These are phyloP conservation scores for Gallinago media DNA, from an alignment of 2,113 vertebrate genomes.

Conservation along the genomic window DNA sequence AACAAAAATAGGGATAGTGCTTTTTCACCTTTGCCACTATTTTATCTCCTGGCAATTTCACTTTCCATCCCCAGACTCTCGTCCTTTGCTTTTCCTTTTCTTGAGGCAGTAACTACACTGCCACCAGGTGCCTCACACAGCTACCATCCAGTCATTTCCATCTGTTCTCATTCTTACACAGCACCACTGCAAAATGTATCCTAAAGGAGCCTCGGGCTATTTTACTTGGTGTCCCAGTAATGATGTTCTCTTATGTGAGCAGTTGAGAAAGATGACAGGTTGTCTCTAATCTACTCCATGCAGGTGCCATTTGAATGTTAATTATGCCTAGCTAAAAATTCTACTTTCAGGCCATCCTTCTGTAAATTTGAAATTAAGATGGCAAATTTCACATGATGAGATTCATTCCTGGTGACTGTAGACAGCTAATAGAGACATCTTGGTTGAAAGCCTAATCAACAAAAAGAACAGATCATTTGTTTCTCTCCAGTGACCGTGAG, in stretches of 20 bases:
- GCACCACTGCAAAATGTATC: neutral
- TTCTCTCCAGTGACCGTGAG: neutral
- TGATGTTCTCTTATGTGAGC: conserved; percentile 16
- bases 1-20: neutral
- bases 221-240: conserved; percentile 15
- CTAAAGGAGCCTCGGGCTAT: conserved; percentile 14
- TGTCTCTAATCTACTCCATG: neutral
- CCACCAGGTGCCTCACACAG: neutral
- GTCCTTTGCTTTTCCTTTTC: neutral
- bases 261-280: conserved; percentile 39
- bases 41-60: neutral
- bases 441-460: neutral
- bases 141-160: neutral
- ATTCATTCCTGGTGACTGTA: neutral
- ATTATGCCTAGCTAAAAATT: conserved; percentile 21
- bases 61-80: neutral
- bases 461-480: neutral
- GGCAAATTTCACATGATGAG: neutral
- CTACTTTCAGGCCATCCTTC: neutral
- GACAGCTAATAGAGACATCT: conserved; percentile 14
- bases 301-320: conserved; percentile 31
- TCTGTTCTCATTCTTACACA: neutral
- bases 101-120: neutral
- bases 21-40: neutral
- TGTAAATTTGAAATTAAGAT: neutral